Base-by-base conservation (phyloP, 2,888 invertebrate genomes). In the Microdon myrmicae region DNA sequence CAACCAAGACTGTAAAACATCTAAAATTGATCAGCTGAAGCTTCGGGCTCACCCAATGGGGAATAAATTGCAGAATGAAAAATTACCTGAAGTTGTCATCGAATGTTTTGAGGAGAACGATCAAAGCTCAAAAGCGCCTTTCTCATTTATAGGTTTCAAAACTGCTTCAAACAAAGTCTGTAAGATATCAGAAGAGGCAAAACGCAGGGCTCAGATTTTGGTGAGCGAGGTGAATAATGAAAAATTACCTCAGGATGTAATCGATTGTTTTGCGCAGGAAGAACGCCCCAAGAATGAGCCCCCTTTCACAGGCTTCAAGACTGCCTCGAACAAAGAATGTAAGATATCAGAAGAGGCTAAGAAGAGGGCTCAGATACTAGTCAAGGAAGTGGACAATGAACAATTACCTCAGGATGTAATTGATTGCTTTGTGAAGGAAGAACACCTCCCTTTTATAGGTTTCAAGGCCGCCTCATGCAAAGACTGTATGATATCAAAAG, bases 271-370 rank as follows among this genome's bases (percentile, higher is more conserved):
- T n/a, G n/a, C n/a, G n/a, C n/a, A n/a, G n/a, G n/a, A n/a, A n/a
- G n/a, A n/a, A n/a, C n/a, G n/a, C n/a, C n/a, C 41, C 32, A 6
- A 20, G 23, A 29, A 7, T 1, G n/a, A 39, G 17, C 10, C 19
- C 1, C 22, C 43, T 8, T 34, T 1, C 17, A 14, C 19, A 7
- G 67, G 53, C 3, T 69, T 68, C 29, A 45, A 37, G n/a, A 69
- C 68, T 5, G 68, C 68, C 0, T 68, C 67, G 1, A 56, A 39
- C 13, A 71, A 69, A 32, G 4, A 10, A 8, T 60, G 70, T 2
- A 23, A 12, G 7, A 61, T 68, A 14, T 67, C 68, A 0, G 47
- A 31, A 3, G 53, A 70, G 4, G 55, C 67, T 4, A 44, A 35
- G 25, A 12, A 37, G 5, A 45, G 7, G 7, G 68, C 58, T 1